Conservation (phyloP, 92 coral and sea anemone genomes). For the Heliopora coerulea region DNA sequence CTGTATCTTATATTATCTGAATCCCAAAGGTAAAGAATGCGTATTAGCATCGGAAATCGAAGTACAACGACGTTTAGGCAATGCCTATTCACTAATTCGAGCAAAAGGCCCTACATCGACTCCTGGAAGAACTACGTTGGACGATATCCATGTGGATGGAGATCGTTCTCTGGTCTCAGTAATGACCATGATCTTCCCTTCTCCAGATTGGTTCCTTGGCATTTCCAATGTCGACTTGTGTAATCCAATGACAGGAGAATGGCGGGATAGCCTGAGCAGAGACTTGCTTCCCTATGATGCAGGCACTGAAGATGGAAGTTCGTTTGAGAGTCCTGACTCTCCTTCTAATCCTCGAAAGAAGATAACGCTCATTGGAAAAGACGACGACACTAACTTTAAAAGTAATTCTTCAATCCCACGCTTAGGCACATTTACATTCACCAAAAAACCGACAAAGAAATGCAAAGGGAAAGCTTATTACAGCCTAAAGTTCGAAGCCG, state of each 20-base stretch:
- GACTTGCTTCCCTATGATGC: constrained; percentile 31
- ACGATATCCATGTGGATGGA: constrained; percentile 19
- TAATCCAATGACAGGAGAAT: constrained; percentile 1
- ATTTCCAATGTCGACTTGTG: constrained; percentile 28
- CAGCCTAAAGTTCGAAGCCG: too few relatives aligned
- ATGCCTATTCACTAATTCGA: too few relatives aligned
- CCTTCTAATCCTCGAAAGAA: constrained; percentile 20
- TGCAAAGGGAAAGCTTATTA: too few relatives aligned
- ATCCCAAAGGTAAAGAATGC: too few relatives aligned
- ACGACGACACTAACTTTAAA: constrained; percentile 12
- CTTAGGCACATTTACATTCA: constrained; percentile 13
- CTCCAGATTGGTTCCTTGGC: constrained; percentile 41
- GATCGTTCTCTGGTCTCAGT: constrained; percentile 12
- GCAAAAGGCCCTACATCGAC: neutral
- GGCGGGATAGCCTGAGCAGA: neutral
- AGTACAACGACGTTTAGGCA: too few relatives aligned
- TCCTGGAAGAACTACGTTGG: neutral
- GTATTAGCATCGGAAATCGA: too few relatives aligned
- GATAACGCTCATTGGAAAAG: constrained; percentile 25
- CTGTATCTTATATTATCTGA: too few relatives aligned
- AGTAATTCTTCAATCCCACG: constrained; percentile 10
- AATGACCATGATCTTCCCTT: constrained; percentile 27
- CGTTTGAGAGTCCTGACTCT: constrained; percentile 20
- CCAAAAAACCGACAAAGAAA: too few relatives aligned
- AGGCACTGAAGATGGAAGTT: constrained; percentile 33